Conservation (phyloP, 1,140 invertebrate genomes). For the Drosophila leontia region DNA sequence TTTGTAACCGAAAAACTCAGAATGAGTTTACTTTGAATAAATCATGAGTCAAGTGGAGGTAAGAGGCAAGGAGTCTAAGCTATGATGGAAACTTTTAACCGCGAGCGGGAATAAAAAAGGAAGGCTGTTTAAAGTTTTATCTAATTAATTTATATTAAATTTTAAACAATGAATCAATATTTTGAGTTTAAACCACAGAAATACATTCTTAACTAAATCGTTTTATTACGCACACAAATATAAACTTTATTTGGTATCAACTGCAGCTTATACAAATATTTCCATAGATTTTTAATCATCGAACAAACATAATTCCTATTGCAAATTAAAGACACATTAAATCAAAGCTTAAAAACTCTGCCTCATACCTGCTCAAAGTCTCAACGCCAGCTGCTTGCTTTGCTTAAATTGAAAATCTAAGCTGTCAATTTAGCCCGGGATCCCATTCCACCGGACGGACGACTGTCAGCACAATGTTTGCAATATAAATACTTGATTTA, state of each 20-base stretch:
- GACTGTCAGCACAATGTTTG: slow-evolving; percentile 68
- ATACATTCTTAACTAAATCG: neutral
- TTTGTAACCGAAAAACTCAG: slow-evolving; percentile 57
- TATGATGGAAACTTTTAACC: slow-evolving; percentile 46
- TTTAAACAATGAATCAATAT: neutral
- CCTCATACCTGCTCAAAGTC: slow-evolving; percentile 25
- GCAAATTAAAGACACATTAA: neutral
- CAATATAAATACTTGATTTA: slow-evolving; percentile 69
- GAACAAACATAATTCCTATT: neutral
- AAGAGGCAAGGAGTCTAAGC: slow-evolving; percentile 10
- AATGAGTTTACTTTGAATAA: slow-evolving; percentile 79
- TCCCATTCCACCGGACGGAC: slow-evolving; percentile 24
- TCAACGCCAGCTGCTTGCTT: slow-evolving; percentile 58
- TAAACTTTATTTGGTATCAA: neutral
- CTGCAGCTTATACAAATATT: neutral
- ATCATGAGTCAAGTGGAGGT: slow-evolving; percentile 58
- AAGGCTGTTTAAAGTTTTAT: neutral
- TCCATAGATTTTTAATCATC: neutral
- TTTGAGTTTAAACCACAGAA: too few relatives aligned
- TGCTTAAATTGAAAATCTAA: slow-evolving; percentile 76
- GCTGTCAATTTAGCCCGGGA: slow-evolving; percentile 62
- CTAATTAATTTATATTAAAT: neutral
- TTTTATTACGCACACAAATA: neutral
- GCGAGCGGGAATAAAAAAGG: neutral
- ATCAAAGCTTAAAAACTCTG: neutral